phyloP scores from a whole-genome alignment of 2,888 invertebrate genomes.

The Mesorhabditis sp. region DNA sequence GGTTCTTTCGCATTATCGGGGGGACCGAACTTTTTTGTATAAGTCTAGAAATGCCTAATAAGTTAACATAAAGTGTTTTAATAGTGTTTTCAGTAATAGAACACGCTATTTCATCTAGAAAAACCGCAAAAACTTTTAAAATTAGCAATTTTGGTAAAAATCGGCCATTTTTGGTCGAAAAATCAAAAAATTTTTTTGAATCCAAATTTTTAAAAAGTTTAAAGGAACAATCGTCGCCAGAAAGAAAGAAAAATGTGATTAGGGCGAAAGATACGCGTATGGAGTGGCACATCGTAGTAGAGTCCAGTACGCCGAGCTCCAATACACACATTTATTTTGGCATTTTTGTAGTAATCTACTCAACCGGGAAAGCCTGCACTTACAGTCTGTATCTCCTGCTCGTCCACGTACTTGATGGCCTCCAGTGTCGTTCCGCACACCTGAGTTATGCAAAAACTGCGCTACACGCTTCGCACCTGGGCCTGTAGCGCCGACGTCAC shows the following conservation, averaged over 20 bases:
- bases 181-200: neutral
- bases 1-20: neutral
- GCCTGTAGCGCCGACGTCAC: neutral
- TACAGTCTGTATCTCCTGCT: constrained; percentile 13
- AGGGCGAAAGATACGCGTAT: too few relatives aligned
- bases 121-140: neutral
- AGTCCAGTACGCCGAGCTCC: too few relatives aligned
- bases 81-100: too few relatives aligned
- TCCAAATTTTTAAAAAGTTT: neutral
- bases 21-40: neutral
- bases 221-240: too few relatives aligned
- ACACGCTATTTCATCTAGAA: constrained; percentile 16
- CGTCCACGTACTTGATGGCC: constrained; percentile 23
- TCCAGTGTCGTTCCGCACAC: constrained; percentile 35
- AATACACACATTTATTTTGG: too few relatives aligned
- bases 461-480: neutral
- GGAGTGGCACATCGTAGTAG: too few relatives aligned
- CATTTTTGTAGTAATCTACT: too few relatives aligned
- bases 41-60: neutral
- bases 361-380: too few relatives aligned
- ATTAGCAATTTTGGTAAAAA: too few relatives aligned
- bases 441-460: neutral
- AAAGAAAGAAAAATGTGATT: too few relatives aligned
- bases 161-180: neutral
- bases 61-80: too few relatives aligned